A percentile compares a stretch with the other conserved stretches of the same genome.
Evolutionary conservation across 2,797 vertebrate genomes (phyloP).

Genomic region (Cirrhinus mrigala): DNA sequence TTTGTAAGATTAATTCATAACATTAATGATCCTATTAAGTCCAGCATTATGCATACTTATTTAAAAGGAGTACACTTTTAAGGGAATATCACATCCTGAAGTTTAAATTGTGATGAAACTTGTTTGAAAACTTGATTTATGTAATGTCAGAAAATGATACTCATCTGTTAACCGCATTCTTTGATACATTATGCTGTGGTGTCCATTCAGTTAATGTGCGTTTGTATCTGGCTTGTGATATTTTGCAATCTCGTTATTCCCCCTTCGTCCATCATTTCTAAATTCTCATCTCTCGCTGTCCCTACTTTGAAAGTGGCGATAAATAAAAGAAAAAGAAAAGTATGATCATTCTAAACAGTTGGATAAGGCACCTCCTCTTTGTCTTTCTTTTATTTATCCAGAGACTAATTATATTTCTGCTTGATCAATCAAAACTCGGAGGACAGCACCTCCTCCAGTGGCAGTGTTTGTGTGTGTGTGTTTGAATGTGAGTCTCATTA

Average conservation of each 20-base stretch:
- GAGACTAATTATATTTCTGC: slow-evolving; percentile 48
- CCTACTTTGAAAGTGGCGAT: not conserved
- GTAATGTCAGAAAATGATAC: not conserved
- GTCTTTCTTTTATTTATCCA: slow-evolving; percentile 37
- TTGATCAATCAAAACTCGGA: slow-evolving; percentile 36
- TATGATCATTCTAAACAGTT: not conserved
- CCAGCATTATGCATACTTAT: too few relatives aligned
- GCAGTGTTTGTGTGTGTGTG: not conserved
- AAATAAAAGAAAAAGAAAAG: not conserved
- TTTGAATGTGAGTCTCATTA: slow-evolving; percentile 33
- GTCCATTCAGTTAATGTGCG: not conserved
- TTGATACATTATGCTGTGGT: not conserved
- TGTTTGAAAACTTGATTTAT: not conserved
- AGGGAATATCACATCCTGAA: too few relatives aligned
- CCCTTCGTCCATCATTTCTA: not conserved
- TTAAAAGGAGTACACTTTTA: too few relatives aligned
- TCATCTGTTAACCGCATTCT: not conserved
- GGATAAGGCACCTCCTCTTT: not conserved
- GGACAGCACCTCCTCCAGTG: slow-evolving; percentile 1
- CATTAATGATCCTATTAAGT: not conserved
- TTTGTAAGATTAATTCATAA: not conserved
- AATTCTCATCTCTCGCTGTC: not conserved
- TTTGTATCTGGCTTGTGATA: not conserved
- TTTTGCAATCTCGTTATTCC: not conserved
- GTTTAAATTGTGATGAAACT: not conserved